Evolutionary conservation across 2,888 invertebrate species (phyloP).

Genomic region (Ophion costatus): DNA sequence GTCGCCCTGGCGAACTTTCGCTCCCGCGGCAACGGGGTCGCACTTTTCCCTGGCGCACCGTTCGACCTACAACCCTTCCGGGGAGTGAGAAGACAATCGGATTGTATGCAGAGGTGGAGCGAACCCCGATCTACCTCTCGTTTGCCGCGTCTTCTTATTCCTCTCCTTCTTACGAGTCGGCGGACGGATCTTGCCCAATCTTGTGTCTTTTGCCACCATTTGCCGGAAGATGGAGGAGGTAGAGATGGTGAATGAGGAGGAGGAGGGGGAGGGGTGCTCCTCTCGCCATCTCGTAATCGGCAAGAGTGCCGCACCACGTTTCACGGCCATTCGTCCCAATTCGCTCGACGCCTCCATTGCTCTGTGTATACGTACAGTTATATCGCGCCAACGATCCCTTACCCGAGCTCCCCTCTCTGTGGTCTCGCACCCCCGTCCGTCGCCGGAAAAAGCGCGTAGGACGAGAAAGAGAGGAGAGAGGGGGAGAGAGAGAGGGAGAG

Average conservation of each 20-base stretch:
- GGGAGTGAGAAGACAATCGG: conserved; percentile 47
- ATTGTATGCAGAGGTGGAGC: conserved; percentile 22
- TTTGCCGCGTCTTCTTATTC: conserved; percentile 7
- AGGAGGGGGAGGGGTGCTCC: conserved; percentile 16
- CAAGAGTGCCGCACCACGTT: conserved; percentile 50
- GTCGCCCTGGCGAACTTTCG: conserved; percentile 52
- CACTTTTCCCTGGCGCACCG: conserved; percentile 56
- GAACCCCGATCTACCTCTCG: conserved; percentile 18
- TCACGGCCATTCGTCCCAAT: conserved; percentile 51
- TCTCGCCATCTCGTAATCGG: conserved; percentile 62
- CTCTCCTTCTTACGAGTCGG: conserved; percentile 13
- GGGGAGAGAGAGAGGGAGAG: conserved; percentile 16
- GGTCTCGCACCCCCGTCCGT: conserved; percentile 67
- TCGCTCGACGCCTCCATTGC: conserved; percentile 55
- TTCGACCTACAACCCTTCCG: conserved; percentile 64
- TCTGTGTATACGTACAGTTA: conserved; percentile 4
- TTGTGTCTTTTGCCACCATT: conserved; percentile 70
- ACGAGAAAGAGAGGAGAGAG: neutral
- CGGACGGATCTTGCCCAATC: conserved; percentile 63
- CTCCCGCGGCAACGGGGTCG: conserved; percentile 31
- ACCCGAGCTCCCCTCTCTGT: conserved; percentile 49
- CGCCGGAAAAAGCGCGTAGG: conserved; percentile 30
- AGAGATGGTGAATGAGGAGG: conserved; percentile 6
- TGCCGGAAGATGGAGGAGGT: conserved; percentile 42
- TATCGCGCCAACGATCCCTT: conserved; percentile 5